Evolutionary conservation across 2,113 vertebrate genomes (phyloP).

Genomic region (Romanogobio albipinnatus): DNA sequence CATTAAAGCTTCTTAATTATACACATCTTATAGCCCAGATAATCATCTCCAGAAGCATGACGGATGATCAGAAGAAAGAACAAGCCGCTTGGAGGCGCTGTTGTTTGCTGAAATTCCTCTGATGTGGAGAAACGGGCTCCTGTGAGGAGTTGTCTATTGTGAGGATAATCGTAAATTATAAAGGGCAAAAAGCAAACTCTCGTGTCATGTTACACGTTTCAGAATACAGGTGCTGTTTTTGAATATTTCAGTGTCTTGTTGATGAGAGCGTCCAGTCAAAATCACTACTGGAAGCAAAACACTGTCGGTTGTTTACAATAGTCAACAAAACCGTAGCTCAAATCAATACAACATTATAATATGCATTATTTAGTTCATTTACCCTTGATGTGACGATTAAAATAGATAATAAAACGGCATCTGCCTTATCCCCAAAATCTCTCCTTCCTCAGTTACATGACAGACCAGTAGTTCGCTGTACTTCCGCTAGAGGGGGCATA

Average conservation of each 20-base stretch:
- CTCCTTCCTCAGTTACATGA: neutral
- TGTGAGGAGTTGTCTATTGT: neutral
- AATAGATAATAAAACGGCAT: neutral
- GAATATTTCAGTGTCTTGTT: neutral
- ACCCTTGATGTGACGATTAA: neutral
- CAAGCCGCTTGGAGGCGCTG: conserved; percentile 36
- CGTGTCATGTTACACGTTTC: neutral
- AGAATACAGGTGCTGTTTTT: neutral
- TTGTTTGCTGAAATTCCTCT: conserved; percentile 25
- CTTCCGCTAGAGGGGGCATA: conserved; percentile 49
- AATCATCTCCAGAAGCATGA: conserved; percentile 44
- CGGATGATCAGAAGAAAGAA: neutral
- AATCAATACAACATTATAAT: neutral
- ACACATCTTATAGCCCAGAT: conserved; percentile 58
- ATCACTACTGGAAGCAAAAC: neutral
- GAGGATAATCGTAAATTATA: neutral
- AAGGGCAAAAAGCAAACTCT: neutral
- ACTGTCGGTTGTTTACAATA: neutral
- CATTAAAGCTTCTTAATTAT: conserved; percentile 70
- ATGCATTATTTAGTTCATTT: neutral
- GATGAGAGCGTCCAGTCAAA: neutral
- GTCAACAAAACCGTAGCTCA: neutral
- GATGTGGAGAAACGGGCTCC: neutral
- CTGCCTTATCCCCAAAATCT: neutral
- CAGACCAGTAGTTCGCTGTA: neutral